These are phyloP conservation scores for Eulemur coronatus DNA, from an alignment of 2,797 vertebrate species.

Conservation along the genomic window DNA sequence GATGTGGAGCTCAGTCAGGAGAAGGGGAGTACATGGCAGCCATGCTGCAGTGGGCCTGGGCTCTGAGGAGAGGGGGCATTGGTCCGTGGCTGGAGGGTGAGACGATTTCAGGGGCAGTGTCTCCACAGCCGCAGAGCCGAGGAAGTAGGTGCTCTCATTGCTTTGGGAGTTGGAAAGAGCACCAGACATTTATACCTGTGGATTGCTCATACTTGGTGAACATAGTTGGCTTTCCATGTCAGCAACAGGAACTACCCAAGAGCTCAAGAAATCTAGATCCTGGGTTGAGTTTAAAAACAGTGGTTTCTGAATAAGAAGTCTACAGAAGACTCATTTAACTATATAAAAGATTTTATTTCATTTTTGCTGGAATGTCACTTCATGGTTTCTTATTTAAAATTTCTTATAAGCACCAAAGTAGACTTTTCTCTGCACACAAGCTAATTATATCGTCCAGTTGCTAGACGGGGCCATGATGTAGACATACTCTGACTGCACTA, in stretches of 20 bases:
- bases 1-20: background rate
- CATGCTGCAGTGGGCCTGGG: background rate
- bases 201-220: background rate
- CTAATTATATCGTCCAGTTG: background rate
- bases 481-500: too few species aligned
- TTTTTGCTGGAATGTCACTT: background rate
- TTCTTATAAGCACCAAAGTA: background rate
- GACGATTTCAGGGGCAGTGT: background rate
- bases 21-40: background rate
- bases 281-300: background rate
- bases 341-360: background rate
- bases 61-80: background rate
- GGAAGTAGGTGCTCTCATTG: background rate
- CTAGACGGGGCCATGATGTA: background rate
- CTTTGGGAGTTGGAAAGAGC: background rate
- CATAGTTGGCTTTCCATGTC: background rate
- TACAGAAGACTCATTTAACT: background rate
- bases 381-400: background rate
- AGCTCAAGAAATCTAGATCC: background rate
- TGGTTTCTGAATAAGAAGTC: background rate
- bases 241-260: background rate
- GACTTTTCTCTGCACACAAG: background rate
- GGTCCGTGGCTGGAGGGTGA: background rate
- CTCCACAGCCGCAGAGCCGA: accelerated
- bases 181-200: background rate